Base-by-base conservation (phyloP, 2,797 vertebrate species). In the Zenarchopterus dispar region DNA sequence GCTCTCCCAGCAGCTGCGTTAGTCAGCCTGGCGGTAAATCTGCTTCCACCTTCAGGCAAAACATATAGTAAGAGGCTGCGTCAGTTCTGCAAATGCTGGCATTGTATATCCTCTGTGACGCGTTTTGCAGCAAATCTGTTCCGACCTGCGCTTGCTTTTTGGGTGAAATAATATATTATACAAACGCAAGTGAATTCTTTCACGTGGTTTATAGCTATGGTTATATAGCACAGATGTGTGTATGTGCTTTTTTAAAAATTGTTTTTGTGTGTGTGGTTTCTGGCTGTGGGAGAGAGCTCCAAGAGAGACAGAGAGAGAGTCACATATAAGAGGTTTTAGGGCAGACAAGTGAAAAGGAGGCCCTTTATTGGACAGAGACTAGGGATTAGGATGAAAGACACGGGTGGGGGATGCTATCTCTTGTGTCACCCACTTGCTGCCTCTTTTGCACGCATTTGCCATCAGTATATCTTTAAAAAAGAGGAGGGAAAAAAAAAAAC, bases 241-340 rank as follows among this genome's bases (percentile, higher is more conserved):
- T n/a, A 56, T 56, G 21, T 62, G 51, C 44, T 51, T 65, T 56
- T 69, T 36, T 10, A n/a, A n/a, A n/a, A n/a, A 2, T 10, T 36
- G 33, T 36, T 13, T 36, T 54, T 78, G 69, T 68, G 62, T 67
- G 65, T 28, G 51, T 53, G 59, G 52, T 66, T 79, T 62, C 67
- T 85, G 80, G 80, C 74, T 81, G 85, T 91, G 91, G 87, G 91
- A 92, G 88, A 88, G 75, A 84, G 73, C 72, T 77, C 77, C 31
- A 36, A 54, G 87, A 71, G 79, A 70, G 68, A 87, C 65, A 84
- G 68, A 73, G 80, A 84, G 59, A 78, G 91, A n/a, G 88, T 91
- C 88, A 90, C 77, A 36, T 90, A 87, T 91, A 92, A 91, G 89
- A 91, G 85, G 90, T 86, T 92, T 91, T 91, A 73, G 87, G 87